Conservation (phyloP, 2,888 invertebrate species). For the Hartigia nigra region DNA sequence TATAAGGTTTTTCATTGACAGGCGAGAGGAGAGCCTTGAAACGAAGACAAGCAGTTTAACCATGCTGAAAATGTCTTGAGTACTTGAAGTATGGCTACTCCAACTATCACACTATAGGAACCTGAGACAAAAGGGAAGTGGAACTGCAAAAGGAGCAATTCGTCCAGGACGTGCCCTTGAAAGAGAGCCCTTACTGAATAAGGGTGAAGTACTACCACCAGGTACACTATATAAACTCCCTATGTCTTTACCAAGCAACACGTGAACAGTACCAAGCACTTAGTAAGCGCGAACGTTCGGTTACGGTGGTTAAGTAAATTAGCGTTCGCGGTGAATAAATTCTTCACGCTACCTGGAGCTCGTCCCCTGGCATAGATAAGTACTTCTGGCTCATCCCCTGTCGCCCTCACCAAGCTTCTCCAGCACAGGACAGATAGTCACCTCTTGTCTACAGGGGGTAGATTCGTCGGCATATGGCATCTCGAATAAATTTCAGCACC, state of each 20-base stretch:
- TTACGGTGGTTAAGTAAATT: conserved; percentile 56
- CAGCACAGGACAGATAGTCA: not conserved
- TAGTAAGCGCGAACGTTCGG: conserved; percentile 21
- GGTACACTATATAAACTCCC: not conserved
- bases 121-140: not conserved
- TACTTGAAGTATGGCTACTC: not conserved
- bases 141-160: not conserved
- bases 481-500: conserved; percentile 4
- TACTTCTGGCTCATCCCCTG: conserved; percentile 10
- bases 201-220: not conserved
- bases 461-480: conserved; percentile 49
- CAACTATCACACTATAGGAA: not conserved
- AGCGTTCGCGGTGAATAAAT: conserved; percentile 53
- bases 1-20: not conserved
- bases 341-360: conserved; percentile 42
- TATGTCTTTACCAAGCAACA: not conserved
- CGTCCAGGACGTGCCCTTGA: not conserved
- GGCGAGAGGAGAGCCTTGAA: not conserved
- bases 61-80: not conserved
- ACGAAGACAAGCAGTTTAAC: not conserved
- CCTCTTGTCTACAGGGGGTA: conserved; percentile 41
- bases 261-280: not conserved
- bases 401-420: conserved; percentile 13
- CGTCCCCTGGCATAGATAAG: not conserved
- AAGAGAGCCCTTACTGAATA: not conserved